Evolutionary conservation across 2,888 invertebrate genomes (phyloP).

Genomic region (Synergus laeviventris): DNA sequence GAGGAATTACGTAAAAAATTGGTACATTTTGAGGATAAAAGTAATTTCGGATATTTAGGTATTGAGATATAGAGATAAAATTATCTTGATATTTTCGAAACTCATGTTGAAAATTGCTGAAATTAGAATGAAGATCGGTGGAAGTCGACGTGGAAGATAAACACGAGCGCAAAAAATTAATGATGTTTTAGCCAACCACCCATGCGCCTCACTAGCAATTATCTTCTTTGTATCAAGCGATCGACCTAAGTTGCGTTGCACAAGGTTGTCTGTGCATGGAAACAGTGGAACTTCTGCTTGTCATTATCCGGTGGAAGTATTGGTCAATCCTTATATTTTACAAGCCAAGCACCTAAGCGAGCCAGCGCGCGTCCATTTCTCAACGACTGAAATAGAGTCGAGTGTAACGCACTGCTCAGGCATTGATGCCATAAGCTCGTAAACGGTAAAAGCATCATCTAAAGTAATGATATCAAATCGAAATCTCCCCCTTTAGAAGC

Average conservation of each 20-base stretch:
- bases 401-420: slow-evolving; percentile 54
- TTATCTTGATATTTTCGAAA: not conserved
- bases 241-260: slow-evolving; percentile 10
- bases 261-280: slow-evolving; percentile 39
- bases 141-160: not conserved
- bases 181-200: slow-evolving; percentile 8
- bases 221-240: slow-evolving; percentile 12
- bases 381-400: slow-evolving; percentile 35
- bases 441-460: not conserved
- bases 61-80: not conserved
- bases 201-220: slow-evolving; percentile 13
- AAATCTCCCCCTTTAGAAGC: not conserved
- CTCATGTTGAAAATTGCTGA: not conserved
- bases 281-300: slow-evolving; percentile 49
- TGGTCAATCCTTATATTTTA: slow-evolving; percentile 49
- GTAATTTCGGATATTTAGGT: too few relatives aligned
- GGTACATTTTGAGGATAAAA: not conserved
- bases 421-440: slow-evolving; percentile 45
- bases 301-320: slow-evolving; percentile 50
- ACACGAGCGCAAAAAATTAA: not conserved
- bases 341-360: slow-evolving; percentile 42
- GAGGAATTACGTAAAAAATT: not conserved
- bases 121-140: not conserved
- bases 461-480: slow-evolving; percentile 17
- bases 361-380: slow-evolving; percentile 20